phyloP scores from a whole-genome alignment of 2,113 vertebrate species.

The Hypocryptadius cinnamomeus region DNA sequence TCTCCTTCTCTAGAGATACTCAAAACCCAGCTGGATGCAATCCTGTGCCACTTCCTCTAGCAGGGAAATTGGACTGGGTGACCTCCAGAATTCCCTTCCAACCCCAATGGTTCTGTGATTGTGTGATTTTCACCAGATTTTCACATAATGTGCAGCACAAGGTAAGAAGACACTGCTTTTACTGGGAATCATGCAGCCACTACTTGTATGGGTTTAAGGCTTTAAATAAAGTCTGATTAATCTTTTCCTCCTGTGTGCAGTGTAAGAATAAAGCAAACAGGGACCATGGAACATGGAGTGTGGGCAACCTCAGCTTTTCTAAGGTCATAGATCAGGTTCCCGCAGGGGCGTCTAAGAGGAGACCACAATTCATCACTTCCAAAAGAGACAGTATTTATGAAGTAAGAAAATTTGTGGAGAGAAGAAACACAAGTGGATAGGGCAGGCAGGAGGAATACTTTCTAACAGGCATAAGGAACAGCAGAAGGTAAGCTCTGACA shows the following conservation, averaged over 20 bases:
- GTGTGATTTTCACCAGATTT: neutral
- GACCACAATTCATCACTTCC: neutral
- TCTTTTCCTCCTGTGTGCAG: neutral
- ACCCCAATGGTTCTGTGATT: neutral
- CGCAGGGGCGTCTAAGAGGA: neutral
- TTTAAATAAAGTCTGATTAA: neutral
- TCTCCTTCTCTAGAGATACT: neutral
- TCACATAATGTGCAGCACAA: neutral
- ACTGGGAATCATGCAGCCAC: neutral
- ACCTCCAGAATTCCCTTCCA: neutral
- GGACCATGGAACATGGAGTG: neutral
- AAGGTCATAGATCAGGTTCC: neutral
- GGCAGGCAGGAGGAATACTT: neutral
- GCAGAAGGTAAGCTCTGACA: neutral
- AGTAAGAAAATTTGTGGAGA: neutral
- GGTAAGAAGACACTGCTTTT: neutral
- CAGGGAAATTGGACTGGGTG: neutral
- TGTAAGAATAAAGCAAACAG: neutral
- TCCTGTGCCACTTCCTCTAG: neutral
- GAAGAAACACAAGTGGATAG: neutral
- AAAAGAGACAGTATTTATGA: neutral
- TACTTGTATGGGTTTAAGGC: neutral
- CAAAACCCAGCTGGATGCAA: neutral
- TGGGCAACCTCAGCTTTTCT: neutral
- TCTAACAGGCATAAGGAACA: neutral